Percentiles rank a stretch among this genome's conserved stretches.
phyloP scores from a whole-genome alignment of 2,797 vertebrate species.

The Perodicticus potto region DNA sequence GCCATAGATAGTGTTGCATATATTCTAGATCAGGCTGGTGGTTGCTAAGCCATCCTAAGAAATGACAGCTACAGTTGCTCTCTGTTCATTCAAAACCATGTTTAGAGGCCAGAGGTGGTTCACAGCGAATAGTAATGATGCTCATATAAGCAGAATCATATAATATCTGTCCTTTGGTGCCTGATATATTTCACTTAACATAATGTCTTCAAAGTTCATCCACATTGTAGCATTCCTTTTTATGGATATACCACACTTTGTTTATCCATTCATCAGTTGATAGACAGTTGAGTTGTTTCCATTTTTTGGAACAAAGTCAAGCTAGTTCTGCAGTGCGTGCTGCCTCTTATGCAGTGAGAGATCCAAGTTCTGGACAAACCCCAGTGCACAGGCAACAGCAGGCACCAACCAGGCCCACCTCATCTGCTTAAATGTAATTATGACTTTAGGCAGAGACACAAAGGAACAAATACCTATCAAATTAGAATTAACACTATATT shows the following conservation, averaged over 20 bases:
- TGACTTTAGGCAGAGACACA: not conserved
- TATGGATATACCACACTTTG: not conserved
- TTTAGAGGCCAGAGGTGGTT: not conserved
- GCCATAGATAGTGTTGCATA: too few species aligned
- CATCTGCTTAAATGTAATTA: not conserved
- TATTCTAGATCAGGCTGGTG: not conserved
- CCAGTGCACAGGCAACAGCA: not conserved
- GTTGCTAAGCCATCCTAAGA: not conserved
- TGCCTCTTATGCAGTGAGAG: not conserved
- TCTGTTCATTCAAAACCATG: not conserved
- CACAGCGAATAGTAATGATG: not conserved
- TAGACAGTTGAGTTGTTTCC: not conserved
- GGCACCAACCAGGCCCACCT: not conserved
- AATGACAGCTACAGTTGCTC: not conserved
- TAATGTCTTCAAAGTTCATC: not conserved
- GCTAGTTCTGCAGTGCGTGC: not conserved
- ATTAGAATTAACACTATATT: not conserved
- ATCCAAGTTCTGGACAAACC: not conserved
- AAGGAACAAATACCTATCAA: slow-evolving; percentile 35
- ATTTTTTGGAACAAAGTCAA: not conserved
- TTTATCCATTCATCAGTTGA: not conserved
- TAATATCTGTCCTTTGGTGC: not conserved
- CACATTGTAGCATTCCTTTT: not conserved
- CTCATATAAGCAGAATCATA: not conserved
- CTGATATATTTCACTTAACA: not conserved